Evolutionary conservation across 2,113 vertebrate species (phyloP), one percentile per base, ranked within the genome.

Genomic region (Psophia crepitans): DNA sequence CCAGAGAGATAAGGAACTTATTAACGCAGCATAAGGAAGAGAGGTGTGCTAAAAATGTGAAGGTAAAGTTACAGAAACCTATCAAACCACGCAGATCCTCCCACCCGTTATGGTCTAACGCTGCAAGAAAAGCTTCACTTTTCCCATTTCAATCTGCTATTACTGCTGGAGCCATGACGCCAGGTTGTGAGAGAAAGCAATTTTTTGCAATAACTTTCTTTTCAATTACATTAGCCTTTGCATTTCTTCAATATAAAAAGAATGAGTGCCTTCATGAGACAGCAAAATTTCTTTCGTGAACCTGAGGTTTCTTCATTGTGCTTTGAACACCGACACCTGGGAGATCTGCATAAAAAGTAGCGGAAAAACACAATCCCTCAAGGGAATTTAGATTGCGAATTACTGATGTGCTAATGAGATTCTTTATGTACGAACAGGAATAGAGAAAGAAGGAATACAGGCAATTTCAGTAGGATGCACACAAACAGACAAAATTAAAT

Each of bases 351-450:
- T 33, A 13, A 77, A 80, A 86, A 69, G 26, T 28, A 33, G 11
- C 57, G 30, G 32, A 74, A 79, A 89, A 79, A 33, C 13, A 33
- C 14, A 83, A 18, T 27, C 41, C 35, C 84, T 87, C 27, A 2
- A 86, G 83, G 70, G 63, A 95, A 15, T 57, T 48, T 28, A 73
- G 35, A 27, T 20, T 81, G 73, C 33, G 57, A 80, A 83, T 76
- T 75, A 89, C 37, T 89, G 80, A 87, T 69, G 30, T 76, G 26
- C 46, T 97, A 91, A 95, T 46, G 90, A 64, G 78, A 95, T 89
- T 73, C 18, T 23, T 76, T 89, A 73, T 81, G 58, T 46, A 61
- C 24, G 68, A 86, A 75, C 21, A 91, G 56, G 39, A 83, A 79
- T 1, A 75, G 16, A 93, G 43, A 75, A 89, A 60, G 48, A 32